Base-by-base conservation (phyloP, 1,140 invertebrate genomes). In the Drosophila tropicalis region DNA sequence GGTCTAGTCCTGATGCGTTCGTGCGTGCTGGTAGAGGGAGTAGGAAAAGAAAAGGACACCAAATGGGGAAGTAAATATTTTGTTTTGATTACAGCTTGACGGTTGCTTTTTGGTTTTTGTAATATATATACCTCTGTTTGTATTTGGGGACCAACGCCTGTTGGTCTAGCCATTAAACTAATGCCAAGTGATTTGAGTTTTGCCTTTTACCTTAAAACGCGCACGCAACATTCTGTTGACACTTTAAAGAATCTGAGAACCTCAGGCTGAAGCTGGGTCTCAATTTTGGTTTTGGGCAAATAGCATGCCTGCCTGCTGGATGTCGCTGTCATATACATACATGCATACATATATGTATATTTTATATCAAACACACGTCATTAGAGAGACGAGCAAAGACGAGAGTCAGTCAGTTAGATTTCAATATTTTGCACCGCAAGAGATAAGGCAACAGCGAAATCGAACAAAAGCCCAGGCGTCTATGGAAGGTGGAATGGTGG, bases 311-410 rank as follows among this genome's bases (percentile, higher is more conserved):
- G 32, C 29, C 32, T 17, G 29, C 74, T 76, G 75, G 36, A 67
- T 66, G 67, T 70, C 75, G 66, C 64, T 58, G 2, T 9, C 32
- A 34, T 9, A 34, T 9, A 34, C 32, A 34, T 54, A 63, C 69
- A 85, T 76, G 19, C 44, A 47, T 57, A 65, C 67, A 86, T 72
- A 70, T 87, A 87, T 87, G 83, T 89, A 87, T 87, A 87, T 87
- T 87, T 87, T 84, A 89, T 89, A 75, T 87, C 72, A 87, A 87
- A 87, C 84, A 89, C 83, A 87, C 79, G 84, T 87, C 83, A 87
- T 87, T 87, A 87, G 83, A 87, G 83, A 66, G 77, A 66, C 70
- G 69, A 54, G 29, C 41, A 19, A 22, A 67, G 58, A 62, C n/a
- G 58, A 34, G 56, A 47, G 40, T 79, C 82, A 86, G 83, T 86